Percentiles rank a stretch among this genome's conserved stretches.
Evolutionary conservation across 2,888 invertebrate species (phyloP).

Genomic region (Panzeria rudis): DNA sequence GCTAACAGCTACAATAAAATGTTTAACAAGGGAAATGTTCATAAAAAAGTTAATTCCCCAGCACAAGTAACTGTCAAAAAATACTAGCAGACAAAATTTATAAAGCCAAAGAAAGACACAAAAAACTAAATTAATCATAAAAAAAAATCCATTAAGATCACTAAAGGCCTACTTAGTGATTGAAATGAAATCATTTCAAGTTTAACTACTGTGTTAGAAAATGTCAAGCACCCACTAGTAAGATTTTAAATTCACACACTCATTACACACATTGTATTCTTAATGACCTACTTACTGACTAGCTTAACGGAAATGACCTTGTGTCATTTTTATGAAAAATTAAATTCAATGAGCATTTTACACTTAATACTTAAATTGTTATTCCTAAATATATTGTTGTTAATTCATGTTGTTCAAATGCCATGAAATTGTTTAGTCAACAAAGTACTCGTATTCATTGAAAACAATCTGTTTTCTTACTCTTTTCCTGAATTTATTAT

Average conservation of each 20-base stretch:
- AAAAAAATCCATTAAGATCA: slow-evolving; percentile 9
- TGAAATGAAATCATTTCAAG: slow-evolving; percentile 5
- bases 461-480: background rate
- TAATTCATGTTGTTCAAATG: slow-evolving; percentile 38
- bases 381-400: slow-evolving; percentile 1
- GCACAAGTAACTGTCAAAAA: background rate
- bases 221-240: slow-evolving; percentile 38
- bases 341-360: background rate
- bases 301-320: slow-evolving; percentile 62
- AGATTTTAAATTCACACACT: background rate
- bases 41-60: slow-evolving; percentile 28
- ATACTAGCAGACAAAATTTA: background rate
- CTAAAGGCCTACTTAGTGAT: slow-evolving; percentile 3
- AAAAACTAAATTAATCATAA: background rate
- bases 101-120: background rate
- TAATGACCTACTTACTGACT: slow-evolving; percentile 26
- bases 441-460: slow-evolving; percentile 20
- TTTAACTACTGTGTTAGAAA: background rate
- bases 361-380: slow-evolving; percentile 28
- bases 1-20: slow-evolving; percentile 18
- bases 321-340: slow-evolving; percentile 11
- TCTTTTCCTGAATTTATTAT: slow-evolving; percentile 4
- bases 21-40: slow-evolving; percentile 45
- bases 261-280: background rate
- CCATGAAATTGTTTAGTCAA: slow-evolving; percentile 52